Percentiles rank a stretch among this genome's conserved stretches.
Conservation (phyloP, 1,140 invertebrate species). For the Proctacanthus coquilletti region DNA sequence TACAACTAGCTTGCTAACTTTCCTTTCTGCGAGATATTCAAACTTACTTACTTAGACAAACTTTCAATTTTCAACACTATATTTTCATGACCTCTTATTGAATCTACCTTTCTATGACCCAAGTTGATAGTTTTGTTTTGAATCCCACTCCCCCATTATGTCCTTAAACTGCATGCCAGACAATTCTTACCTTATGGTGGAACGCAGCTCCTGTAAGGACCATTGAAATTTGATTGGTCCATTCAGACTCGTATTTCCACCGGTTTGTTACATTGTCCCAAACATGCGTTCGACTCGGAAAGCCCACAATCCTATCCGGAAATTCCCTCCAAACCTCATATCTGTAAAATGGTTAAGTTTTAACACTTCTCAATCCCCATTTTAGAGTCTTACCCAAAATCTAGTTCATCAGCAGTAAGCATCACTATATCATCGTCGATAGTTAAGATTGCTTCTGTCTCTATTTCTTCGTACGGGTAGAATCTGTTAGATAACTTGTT, state of each 20-base stretch:
- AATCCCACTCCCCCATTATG: too few relatives aligned
- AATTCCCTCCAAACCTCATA: conserved; percentile 84
- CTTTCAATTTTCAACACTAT: too few relatives aligned
- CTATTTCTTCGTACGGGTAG: conserved; percentile 82
- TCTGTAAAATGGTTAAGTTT: conserved; percentile 20
- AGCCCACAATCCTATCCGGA: conserved; percentile 82
- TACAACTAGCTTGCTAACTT: too few relatives aligned
- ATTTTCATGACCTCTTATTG: too few relatives aligned
- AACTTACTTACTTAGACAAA: too few relatives aligned
- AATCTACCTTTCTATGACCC: too few relatives aligned
- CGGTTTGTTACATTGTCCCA: conserved; percentile 71
- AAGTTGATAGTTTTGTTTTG: too few relatives aligned
- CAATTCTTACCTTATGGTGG: conserved; percentile 72
- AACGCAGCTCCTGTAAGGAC: conserved; percentile 87
- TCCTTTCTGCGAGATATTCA: too few relatives aligned
- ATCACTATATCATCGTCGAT: conserved; percentile 91
- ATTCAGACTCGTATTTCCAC: conserved; percentile 89
- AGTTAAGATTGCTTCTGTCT: conserved; percentile 80
- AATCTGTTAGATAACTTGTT: conserved; percentile 92
- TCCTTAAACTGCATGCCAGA: too few relatives aligned
- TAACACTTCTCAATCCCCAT: not conserved
- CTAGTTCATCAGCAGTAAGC: conserved; percentile 82
- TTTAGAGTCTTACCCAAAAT: conserved; percentile 60
- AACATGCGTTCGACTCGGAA: conserved; percentile 75
- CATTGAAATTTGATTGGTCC: conserved; percentile 89